A percentile compares a stretch with the other conserved stretches of the same genome.
These are phyloP conservation scores for Notospermus geniculatus DNA, from an alignment of 1,140 invertebrate genomes.

Conservation along the genomic window DNA sequence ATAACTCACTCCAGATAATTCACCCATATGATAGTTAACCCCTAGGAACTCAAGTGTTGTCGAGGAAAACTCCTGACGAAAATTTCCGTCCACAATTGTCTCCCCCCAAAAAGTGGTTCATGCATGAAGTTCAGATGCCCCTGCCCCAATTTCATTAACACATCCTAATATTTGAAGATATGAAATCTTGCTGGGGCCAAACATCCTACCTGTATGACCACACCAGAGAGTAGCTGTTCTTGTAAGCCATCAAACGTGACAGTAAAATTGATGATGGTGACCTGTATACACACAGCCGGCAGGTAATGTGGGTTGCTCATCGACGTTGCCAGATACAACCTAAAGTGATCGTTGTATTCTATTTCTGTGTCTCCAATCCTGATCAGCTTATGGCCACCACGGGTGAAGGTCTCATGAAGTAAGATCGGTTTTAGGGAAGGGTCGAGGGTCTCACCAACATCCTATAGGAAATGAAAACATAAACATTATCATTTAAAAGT, in stretches of 20 bases:
- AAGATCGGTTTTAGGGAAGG: slow-evolving; percentile 50
- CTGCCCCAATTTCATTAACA: no score
- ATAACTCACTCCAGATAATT: no score
- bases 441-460: slow-evolving; percentile 47
- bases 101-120: no score
- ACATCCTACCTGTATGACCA: slow-evolving; percentile 46
- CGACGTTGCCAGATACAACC: slow-evolving; percentile 52
- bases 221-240: slow-evolving; percentile 52
- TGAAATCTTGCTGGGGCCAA: no score
- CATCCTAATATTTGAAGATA: no score
- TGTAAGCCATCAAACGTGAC: slow-evolving; percentile 54
- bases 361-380: slow-evolving; percentile 53
- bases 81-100: no score
- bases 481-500: no score
- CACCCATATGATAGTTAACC: no score
- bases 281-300: slow-evolving; percentile 48
- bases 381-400: slow-evolving; percentile 48
- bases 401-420: slow-evolving; percentile 45
- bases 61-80: no score
- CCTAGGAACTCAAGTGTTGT: no score
- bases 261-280: slow-evolving; percentile 56
- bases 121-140: no score
- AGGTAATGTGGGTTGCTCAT: slow-evolving; percentile 53
- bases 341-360: slow-evolving; percentile 53
- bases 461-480: slow-evolving; percentile 27